Evolutionary conservation across 2,113 vertebrate genomes (phyloP).

Genomic region (Microcebus tavaratra): DNA sequence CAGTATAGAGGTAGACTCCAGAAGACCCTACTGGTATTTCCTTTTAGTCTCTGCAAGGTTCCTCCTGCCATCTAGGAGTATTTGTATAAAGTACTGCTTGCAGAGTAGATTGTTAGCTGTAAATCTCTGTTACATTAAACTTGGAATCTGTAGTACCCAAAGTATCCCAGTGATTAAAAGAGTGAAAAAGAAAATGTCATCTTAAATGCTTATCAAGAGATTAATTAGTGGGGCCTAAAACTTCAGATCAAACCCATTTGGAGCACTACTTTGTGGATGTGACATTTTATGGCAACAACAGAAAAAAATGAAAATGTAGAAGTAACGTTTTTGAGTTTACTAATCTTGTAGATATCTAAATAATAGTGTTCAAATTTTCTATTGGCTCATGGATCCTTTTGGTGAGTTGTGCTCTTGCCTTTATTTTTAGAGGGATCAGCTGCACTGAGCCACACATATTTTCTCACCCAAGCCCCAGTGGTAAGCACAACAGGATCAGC

Average conservation of each 20-base stretch:
- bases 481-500: background rate
- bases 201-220: constrained; percentile 36
- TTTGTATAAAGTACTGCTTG: background rate
- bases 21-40: background rate
- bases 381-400: background rate
- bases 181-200: constrained; percentile 47
- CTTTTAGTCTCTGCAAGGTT: background rate
- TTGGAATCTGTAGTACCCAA: constrained; percentile 6
- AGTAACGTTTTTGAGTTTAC: background rate
- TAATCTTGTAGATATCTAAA: constrained; percentile 17
- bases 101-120: background rate
- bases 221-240: constrained; percentile 31
- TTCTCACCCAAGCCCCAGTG: background rate
- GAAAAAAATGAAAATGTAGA: constrained; percentile 6
- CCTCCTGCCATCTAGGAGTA: background rate
- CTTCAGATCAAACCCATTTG: background rate
- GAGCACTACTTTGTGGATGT: background rate
- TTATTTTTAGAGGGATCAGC: background rate
- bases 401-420: background rate
- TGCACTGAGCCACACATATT: background rate
- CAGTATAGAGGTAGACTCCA: background rate
- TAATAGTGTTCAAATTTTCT: background rate
- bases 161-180: background rate
- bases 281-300: constrained; percentile 36
- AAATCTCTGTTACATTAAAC: constrained; percentile 50